Conservation (phyloP, 2,113 vertebrate genomes). For the Protobothrops flavoviridis region DNA sequence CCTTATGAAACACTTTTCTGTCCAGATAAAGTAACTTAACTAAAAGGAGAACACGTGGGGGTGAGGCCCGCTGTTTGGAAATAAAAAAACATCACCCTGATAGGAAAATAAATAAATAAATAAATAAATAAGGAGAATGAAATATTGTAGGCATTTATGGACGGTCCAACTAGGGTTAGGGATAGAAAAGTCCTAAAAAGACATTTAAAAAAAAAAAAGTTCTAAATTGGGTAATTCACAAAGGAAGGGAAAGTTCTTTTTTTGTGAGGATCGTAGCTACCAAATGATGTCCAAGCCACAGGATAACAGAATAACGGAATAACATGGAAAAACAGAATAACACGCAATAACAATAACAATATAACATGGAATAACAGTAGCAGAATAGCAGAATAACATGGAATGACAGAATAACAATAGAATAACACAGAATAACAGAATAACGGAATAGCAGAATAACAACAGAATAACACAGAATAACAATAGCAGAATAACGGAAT, state of each 20-base stretch:
- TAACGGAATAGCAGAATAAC: too few species aligned
- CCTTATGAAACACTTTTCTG: not conserved
- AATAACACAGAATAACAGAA: too few species aligned
- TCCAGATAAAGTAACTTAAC: not conserved
- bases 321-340: too few species aligned
- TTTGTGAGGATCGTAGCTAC: not conserved
- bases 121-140: not conserved
- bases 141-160: not conserved
- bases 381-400: too few species aligned
- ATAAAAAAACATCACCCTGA: not conserved
- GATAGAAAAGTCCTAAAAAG: not conserved
- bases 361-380: too few species aligned
- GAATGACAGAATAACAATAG: too few species aligned
- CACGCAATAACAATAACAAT: too few species aligned
- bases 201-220: not conserved
- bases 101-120: not conserved
- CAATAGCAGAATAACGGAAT: too few species aligned
- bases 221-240: not conserved
- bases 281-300: not conserved
- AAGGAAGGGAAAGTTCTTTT: not conserved
- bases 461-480: too few species aligned
- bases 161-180: too few species aligned
- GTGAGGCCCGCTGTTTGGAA: not conserved
- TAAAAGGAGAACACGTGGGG: not conserved
- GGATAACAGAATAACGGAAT: not conserved